Percentiles rank a stretch among this genome's conserved stretches.
These are phyloP conservation scores for Steinernema carpocapsae DNA, from an alignment of 2,888 invertebrate genomes.

Conservation along the genomic window DNA sequence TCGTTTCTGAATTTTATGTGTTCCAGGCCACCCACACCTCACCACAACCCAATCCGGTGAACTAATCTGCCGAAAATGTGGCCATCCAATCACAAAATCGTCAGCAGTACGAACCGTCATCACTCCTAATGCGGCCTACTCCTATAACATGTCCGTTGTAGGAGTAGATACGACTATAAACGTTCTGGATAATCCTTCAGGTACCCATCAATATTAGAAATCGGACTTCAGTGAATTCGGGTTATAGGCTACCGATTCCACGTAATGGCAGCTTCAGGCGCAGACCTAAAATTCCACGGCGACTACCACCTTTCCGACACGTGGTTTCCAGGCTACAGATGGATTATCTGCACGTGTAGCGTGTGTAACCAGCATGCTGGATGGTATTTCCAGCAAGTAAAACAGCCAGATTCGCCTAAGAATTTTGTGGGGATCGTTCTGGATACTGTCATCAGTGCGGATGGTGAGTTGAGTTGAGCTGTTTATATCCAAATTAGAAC, in stretches of 20 bases:
- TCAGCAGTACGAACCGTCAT: background rate
- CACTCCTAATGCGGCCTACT: background rate
- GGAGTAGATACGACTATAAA: slow-evolving; percentile 28
- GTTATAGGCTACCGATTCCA: slow-evolving; percentile 20
- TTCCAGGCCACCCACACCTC: too few relatives aligned
- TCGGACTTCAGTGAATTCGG: background rate
- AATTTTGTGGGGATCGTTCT: slow-evolving; percentile 19
- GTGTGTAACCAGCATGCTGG: slow-evolving; percentile 22
- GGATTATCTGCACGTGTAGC: slow-evolving; percentile 15
- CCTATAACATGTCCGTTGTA: slow-evolving; percentile 28
- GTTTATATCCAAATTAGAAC: too few relatives aligned
- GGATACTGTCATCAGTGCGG: slow-evolving; percentile 14
- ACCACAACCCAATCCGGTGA: background rate
- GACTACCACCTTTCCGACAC: slow-evolving; percentile 21
- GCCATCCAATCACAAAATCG: slow-evolving; percentile 6
- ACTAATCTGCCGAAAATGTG: slow-evolving; percentile 19
- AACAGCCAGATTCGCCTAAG: slow-evolving; percentile 11
- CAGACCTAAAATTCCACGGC: slow-evolving; percentile 24
- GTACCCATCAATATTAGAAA: too few relatives aligned
- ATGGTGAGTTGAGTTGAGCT: background rate
- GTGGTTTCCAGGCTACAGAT: slow-evolving; percentile 20
- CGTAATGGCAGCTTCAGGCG: slow-evolving; percentile 9
- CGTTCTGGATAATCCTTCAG: slow-evolving; percentile 13
- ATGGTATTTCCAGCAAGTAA: slow-evolving; percentile 11
- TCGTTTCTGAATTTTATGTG: too few relatives aligned